Percentiles rank a stretch among this genome's conserved stretches.
Conservation (phyloP, 2,797 vertebrate genomes). For the Notolabrus celidotus region DNA sequence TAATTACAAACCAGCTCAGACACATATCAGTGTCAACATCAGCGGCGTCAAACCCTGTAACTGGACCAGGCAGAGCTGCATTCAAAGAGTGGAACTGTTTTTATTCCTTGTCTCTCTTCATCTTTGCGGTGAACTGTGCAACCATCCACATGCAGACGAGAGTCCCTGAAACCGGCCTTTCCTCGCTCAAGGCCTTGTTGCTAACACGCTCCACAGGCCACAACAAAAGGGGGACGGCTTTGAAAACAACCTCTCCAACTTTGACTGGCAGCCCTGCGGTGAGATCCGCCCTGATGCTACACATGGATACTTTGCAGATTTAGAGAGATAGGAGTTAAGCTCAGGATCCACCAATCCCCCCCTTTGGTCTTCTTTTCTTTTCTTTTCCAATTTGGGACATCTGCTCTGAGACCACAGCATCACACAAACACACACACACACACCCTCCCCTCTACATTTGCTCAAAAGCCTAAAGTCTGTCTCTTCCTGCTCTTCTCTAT, state of each 20-base stretch:
- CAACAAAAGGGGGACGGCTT: constrained; percentile 63
- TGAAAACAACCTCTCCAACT: constrained; percentile 71
- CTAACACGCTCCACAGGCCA: constrained; percentile 70
- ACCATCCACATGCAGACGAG: constrained; percentile 53
- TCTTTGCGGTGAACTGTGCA: constrained; percentile 66
- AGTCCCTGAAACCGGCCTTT: constrained; percentile 60
- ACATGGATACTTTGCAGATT: constrained; percentile 65
- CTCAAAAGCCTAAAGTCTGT: constrained; percentile 75
- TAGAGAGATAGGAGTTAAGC: constrained; percentile 65
- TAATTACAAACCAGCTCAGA: constrained; percentile 67
- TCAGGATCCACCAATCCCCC: constrained; percentile 58
- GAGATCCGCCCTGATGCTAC: constrained; percentile 50
- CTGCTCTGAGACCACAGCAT: constrained; percentile 69
- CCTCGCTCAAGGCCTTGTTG: constrained; percentile 63
- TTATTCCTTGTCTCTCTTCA: constrained; percentile 64
- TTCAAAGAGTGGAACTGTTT: constrained; percentile 37
- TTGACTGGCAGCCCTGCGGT: constrained; percentile 63
- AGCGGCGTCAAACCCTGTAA: constrained; percentile 41
- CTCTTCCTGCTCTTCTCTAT: constrained; percentile 63
- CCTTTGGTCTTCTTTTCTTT: constrained; percentile 65
- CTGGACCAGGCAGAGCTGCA: constrained; percentile 38
- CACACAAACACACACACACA: constrained; percentile 12
- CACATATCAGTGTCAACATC: constrained; percentile 52
- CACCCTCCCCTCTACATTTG: constrained; percentile 56
- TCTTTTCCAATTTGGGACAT: constrained; percentile 77